Evolutionary conservation across 1,140 invertebrate genomes (phyloP), one percentile per base, ranked within the genome.

Genomic region (Oedothorax gibbosus): DNA sequence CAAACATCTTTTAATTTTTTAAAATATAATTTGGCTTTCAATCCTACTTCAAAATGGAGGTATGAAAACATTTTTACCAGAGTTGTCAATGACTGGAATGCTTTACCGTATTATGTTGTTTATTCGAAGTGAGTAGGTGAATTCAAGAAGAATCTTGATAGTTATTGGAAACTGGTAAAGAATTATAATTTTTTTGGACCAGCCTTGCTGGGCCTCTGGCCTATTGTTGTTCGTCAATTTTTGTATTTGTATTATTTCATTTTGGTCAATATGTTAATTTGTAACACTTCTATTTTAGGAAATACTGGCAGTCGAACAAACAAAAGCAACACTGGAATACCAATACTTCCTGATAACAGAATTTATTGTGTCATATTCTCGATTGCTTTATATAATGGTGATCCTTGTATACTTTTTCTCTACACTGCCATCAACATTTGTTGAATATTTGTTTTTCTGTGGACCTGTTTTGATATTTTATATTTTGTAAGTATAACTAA

Each of bases 281-380:
- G 8, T 7, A 57, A 35, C 35, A n/a, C 11, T 65, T 77, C 50
- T 50, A 21, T 81, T 81, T 56, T 53, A 82, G 80, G 80, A 72
- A 65, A 73, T 82, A 62, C n/a, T 64, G 21, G 57, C 50, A n/a
- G 15, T 62, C 10, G 80, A 82, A 53, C 56, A 73, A 65, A 71
- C 51, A 14, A 72, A 82, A 65, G 60, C 57, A 14, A 56, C 80
- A n/a, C 11, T 82, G 35, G 57, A 73, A 73, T 73, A 73, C 69
- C 80, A 82, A 53, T 82, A 82, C 73, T n/a, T 73, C 80, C 64
- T 82, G 69, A 82, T 82, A 50, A 65, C 18, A n/a, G 54, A 82
- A 73, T 64, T 82, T 18, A 73, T 82, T 65, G 57, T 73, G 15
- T 73, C 80, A 12, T 82, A 73, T 65, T 82, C 80, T 21, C 72